Percentiles rank a stretch among this genome's conserved stretches.
These are phyloP conservation scores for Cercopithecus hamlyni DNA, from an alignment of 2,797 vertebrate genomes.

Conservation along the genomic window DNA sequence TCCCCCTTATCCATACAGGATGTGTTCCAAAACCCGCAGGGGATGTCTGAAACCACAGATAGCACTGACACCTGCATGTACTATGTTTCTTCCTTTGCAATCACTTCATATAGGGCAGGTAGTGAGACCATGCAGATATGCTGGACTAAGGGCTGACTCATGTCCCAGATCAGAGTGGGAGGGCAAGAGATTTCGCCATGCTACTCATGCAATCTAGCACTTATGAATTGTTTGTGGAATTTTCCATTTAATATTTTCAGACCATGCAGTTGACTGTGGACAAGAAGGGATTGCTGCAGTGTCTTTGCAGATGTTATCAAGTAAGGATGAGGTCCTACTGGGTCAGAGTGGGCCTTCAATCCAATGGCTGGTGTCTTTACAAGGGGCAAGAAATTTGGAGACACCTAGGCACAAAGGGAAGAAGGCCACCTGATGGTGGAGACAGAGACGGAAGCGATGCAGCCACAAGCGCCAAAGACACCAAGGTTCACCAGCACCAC, in stretches of 20 bases:
- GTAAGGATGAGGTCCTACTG: not conserved
- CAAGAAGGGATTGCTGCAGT: too few relatives aligned
- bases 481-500: not conserved
- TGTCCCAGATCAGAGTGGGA: not conserved
- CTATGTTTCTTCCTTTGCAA: not conserved
- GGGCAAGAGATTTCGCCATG: not conserved
- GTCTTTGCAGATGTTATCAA: not conserved
- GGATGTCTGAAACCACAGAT: not conserved
- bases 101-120: not conserved
- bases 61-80: not conserved
- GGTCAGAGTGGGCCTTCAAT: not conserved
- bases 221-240: not conserved
- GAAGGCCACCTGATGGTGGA: not conserved
- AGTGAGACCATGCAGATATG: not conserved
- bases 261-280: not conserved
- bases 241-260: not conserved
- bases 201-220: not conserved
- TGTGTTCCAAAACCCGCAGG: not conserved
- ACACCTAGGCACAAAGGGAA: not conserved
- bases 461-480: not conserved
- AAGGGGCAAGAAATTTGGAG: not conserved
- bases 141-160: not conserved
- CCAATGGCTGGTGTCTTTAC: not conserved
- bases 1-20: not conserved
- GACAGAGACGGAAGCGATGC: too few relatives aligned